These are phyloP conservation scores for Gnathonemus longibarbis DNA, from an alignment of 2,113 vertebrate genomes.

Conservation along the genomic window DNA sequence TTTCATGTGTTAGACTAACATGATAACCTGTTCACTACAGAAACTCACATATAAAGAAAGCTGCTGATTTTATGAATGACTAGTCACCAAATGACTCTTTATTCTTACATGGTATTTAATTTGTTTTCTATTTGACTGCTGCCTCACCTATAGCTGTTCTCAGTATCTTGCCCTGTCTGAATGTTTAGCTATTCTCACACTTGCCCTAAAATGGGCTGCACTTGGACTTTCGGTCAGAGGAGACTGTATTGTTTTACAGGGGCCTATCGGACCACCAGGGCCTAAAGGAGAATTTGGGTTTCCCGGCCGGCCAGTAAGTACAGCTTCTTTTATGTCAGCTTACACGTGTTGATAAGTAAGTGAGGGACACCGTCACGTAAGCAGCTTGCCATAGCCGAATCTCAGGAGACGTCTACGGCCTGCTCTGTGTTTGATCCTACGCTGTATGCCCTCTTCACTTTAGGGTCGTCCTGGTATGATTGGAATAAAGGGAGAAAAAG, in stretches of 20 bases:
- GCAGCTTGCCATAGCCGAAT: background rate
- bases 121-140: background rate
- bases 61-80: background rate
- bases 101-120: background rate
- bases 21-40: background rate
- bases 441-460: constrained; percentile 9
- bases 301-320: constrained; percentile 83
- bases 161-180: background rate
- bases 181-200: constrained; percentile 3
- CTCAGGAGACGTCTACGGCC: background rate
- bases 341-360: background rate
- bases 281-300: constrained; percentile 86
- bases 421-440: background rate
- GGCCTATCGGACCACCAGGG: constrained; percentile 77
- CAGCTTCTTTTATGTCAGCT: background rate
- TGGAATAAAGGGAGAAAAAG: constrained; percentile 75
- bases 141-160: background rate
- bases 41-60: background rate
- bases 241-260: constrained; percentile 56
- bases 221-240: background rate
- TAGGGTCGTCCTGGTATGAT: constrained; percentile 83
- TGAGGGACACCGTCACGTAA: background rate
- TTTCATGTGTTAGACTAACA: background rate
- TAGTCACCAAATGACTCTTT: background rate
- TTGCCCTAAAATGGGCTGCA: constrained; percentile 17